Conservation (phyloP, 1,140 invertebrate genomes). For the Formica exsecta region DNA sequence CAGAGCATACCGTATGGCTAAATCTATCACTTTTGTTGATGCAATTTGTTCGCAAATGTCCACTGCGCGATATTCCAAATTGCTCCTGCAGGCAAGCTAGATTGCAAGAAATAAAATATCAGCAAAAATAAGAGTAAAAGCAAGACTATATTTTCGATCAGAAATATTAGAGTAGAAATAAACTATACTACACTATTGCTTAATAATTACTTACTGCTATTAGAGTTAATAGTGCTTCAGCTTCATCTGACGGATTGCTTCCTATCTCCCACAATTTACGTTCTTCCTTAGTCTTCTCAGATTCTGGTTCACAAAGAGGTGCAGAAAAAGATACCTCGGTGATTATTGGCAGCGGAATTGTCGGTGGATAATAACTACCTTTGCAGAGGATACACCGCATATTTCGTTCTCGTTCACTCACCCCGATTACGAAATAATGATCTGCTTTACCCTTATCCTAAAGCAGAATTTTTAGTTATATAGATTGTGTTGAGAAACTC, state of each 20-base stretch:
- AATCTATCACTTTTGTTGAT: slow-evolving; percentile 91
- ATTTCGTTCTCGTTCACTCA: slow-evolving; percentile 92
- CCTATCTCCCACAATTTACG: slow-evolving; percentile 90
- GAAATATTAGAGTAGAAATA: slow-evolving; percentile 43
- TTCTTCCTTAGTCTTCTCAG: slow-evolving; percentile 94
- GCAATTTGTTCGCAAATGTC: slow-evolving; percentile 95
- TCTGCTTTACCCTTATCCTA: slow-evolving; percentile 91
- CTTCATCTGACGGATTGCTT: slow-evolving; percentile 88
- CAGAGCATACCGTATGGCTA: slow-evolving; percentile 95
- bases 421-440: slow-evolving; percentile 93
- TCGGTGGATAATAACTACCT: slow-evolving; percentile 94
- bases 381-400: slow-evolving; percentile 95
- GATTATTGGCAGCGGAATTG: slow-evolving; percentile 94
- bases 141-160: not conserved
- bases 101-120: slow-evolving; percentile 42
- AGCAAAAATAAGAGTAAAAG: slow-evolving; percentile 14
- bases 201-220: slow-evolving; percentile 91
- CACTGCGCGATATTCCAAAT: slow-evolving; percentile 94
- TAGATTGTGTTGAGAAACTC: not conserved
- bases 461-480: slow-evolving; percentile 72
- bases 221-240: slow-evolving; percentile 94
- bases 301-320: slow-evolving; percentile 93
- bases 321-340: slow-evolving; percentile 90
- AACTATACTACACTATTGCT: slow-evolving; percentile 11
- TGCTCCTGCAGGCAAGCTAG: slow-evolving; percentile 93